phyloP scores from a whole-genome alignment of 2,113 vertebrate genomes.

The Tor tambroides region DNA sequence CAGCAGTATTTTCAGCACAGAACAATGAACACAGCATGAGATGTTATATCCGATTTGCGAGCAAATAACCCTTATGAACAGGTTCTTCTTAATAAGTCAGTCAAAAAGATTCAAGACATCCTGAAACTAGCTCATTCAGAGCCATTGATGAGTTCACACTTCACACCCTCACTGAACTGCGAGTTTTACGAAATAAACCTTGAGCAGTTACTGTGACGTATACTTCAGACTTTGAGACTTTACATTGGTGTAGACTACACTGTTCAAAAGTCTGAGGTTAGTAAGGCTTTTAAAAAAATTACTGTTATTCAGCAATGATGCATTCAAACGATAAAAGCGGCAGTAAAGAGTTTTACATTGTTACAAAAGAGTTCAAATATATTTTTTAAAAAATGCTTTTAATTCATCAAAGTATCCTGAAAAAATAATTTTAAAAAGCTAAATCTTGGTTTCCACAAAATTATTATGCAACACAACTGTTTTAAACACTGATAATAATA shows the following conservation, averaged over 20 bases:
- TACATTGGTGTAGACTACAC: neutral
- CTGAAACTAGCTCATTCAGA: too few species aligned
- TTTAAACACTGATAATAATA: too few species aligned
- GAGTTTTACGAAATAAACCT: neutral
- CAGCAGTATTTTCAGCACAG: too few species aligned
- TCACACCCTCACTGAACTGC: too few species aligned
- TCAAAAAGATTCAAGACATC: too few species aligned
- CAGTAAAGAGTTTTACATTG: neutral
- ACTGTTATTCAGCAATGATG: too few species aligned
- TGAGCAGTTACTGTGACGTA: neutral
- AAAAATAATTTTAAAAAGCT: too few species aligned
- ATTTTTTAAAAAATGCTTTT: neutral
- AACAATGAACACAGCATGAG: neutral
- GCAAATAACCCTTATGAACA: neutral
- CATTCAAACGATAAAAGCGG: too few species aligned
- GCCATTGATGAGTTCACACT: too few species aligned
- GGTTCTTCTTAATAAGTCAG: neutral
- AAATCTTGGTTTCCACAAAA: too few species aligned
- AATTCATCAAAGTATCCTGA: neutral
- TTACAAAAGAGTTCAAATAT: neutral
- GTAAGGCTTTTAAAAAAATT: neutral
- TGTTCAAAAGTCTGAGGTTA: neutral
- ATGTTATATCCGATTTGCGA: neutral
- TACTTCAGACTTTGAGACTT: neutral
- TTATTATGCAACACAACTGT: too few species aligned